Base-by-base conservation (phyloP, 2,888 invertebrate species). In the Synergus itoensis region DNA sequence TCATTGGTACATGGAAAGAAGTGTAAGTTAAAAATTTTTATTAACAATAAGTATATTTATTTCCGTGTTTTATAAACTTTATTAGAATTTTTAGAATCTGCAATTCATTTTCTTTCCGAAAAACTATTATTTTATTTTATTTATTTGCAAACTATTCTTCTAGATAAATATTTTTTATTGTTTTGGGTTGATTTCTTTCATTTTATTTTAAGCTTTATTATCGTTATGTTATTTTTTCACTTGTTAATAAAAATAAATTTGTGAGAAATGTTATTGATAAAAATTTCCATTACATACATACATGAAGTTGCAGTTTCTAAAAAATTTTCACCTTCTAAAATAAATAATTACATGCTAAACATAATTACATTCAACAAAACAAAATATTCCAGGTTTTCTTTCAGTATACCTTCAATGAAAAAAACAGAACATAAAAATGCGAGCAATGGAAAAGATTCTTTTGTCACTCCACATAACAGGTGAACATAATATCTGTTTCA, bases 1-100 rank as follows among this genome's bases (percentile, higher is more conserved):
- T 92, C 77, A 94, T 95, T 84, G 94, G 95, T 43, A 92, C 93
- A 7, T 94, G 94, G 94, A 93, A 93, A 83, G 94, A 94, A 89
- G 90, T 69, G 69, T 60, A 73, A 43, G 48, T 75, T n/a, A n/a
- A 57, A 57, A 28, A 28, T 4, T 57, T 36, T 5, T 40, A 36
- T 18, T 53, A 8, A 40, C 11, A 41, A 18, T 41, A 65, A 28
- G 28, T 28, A 28, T 28, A 18, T 41, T 65, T 65, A 12, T 11
- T 18, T 40, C 40, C 53, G 0, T n/a, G 1, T 53, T 60, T 21
- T 60, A 21, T 2, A 60, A 28, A 12, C 12, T 21, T 21, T 18
- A 21, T 60, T 9, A 9, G 9, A 53, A 53, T 53, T 53, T 53
- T n/a, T 53, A 2, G 9, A 53, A 53, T 2, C 53, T 53, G 53